Evolutionary conservation across 2,113 vertebrate species (phyloP).

Genomic region (Meriones unguiculatus): DNA sequence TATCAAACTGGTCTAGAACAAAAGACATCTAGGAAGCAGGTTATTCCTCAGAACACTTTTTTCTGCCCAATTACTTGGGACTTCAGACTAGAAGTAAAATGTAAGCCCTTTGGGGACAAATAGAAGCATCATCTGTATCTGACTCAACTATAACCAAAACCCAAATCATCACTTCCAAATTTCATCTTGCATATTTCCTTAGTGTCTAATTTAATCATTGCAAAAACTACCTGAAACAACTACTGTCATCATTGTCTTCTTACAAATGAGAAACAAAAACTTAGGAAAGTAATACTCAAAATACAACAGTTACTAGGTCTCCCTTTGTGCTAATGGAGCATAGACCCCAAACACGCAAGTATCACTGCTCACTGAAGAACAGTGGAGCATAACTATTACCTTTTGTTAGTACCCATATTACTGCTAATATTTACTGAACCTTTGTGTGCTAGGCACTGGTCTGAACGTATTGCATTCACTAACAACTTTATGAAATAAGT

Average conservation of each 20-base stretch:
- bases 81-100: background rate
- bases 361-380: background rate
- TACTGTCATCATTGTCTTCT: background rate
- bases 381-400: background rate
- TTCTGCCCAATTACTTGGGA: background rate
- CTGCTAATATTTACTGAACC: background rate
- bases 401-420: background rate
- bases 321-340: background rate
- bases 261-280: slow-evolving; percentile 22
- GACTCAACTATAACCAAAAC: background rate
- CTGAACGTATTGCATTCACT: background rate
- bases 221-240: slow-evolving; percentile 1
- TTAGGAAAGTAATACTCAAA: background rate
- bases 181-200: background rate
- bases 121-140: background rate
- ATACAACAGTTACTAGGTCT: background rate
- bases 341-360: background rate
- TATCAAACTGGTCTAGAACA: background rate
- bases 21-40: background rate
- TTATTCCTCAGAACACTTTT: slow-evolving; percentile 11
- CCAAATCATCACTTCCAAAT: slow-evolving; percentile 13
- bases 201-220: background rate
- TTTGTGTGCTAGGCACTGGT: background rate
- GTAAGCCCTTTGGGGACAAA: background rate
- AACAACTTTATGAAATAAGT: background rate